phyloP scores from a whole-genome alignment of 1,140 invertebrate species.

The Hycleus phaleratus region DNA sequence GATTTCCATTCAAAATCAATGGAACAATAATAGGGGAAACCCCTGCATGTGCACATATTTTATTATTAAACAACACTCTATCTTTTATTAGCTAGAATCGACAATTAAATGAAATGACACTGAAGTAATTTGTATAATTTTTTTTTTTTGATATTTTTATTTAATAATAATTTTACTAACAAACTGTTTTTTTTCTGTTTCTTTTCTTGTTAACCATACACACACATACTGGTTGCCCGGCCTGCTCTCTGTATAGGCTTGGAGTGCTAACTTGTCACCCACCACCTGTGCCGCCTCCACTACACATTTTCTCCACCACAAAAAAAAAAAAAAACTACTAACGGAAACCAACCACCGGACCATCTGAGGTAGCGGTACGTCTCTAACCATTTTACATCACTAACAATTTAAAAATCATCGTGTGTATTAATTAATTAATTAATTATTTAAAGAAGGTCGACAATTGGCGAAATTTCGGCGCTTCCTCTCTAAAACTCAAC shows the following conservation, averaged over 20 bases:
- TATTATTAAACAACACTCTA: not conserved
- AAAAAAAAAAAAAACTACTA: constrained; percentile 9
- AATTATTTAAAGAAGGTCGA: too few species aligned
- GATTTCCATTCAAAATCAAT: not conserved
- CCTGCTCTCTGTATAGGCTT: constrained; percentile 21
- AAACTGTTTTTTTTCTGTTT: constrained; percentile 55
- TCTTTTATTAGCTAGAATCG: not conserved
- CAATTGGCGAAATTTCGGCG: too few species aligned
- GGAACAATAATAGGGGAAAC: not conserved
- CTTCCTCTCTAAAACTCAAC: too few species aligned
- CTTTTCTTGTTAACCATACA: constrained; percentile 41
- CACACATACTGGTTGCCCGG: constrained; percentile 19
- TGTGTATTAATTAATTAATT: too few species aligned
- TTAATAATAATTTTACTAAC: constrained; percentile 44
- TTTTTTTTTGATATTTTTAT: not conserved
- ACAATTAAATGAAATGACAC: not conserved
- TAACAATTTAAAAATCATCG: constrained; percentile 12
- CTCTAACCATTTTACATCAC: constrained; percentile 24
- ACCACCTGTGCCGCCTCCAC: constrained; percentile 17
- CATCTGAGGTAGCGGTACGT: constrained; percentile 29
- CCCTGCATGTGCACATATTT: not conserved
- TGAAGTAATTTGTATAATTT: not conserved
- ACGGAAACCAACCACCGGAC: constrained; percentile 26
- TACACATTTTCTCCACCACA: too few species aligned
- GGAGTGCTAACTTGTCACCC: constrained; percentile 26